Base-by-base conservation (phyloP, 2,888 invertebrate genomes). In the Euzetes globulus region DNA sequence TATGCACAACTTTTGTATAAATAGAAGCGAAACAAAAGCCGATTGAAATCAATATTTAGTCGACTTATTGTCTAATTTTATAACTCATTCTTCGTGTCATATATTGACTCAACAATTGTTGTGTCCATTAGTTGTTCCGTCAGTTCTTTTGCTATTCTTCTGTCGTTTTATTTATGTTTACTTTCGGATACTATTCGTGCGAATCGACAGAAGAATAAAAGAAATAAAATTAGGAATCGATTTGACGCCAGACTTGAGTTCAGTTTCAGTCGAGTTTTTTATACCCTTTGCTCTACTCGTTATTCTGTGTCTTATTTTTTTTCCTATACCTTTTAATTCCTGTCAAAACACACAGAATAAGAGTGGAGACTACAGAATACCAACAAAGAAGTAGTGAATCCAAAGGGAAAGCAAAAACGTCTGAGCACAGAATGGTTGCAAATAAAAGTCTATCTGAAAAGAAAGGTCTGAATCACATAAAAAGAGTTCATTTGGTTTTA, bases 281-380 rank as follows among this genome's bases (percentile, higher is more conserved):
- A 55, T 65, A 65, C 37, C n/a, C 33, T 65, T 37, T 65, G 37
- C 37, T 37, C 15, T 13, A 17, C 33, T 58, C 19, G 22, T 52
- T 52, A 52, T 52, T 52, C n/a, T 52, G n/a, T 19, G 52, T 52
- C 22, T 65, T 65, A 65, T 65, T 58, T 37, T 25, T 60, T n/a
- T n/a, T n/a, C n/a, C 11, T 65, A 65, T 52, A 60, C 15, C 63
- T 29, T 65, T 65, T 65, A 65, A 65, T 65, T 65, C 37, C 33
- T 33, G 63, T 37, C 63, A 65, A 37, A 19, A 65, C n/a, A 65
- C 27, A 65, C 63, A 37, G 11, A 22, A 25, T 13, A 58, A 19
- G 19, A 65, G 27, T 19, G 27, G 7, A 60, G 13, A 27, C 13
- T 15, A 65, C 0, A 65, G 11, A n/a, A 50, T n/a, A 50, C 15